Evolutionary conservation across 2,797 vertebrate genomes (phyloP).

Genomic region (Fratercula arctica): DNA sequence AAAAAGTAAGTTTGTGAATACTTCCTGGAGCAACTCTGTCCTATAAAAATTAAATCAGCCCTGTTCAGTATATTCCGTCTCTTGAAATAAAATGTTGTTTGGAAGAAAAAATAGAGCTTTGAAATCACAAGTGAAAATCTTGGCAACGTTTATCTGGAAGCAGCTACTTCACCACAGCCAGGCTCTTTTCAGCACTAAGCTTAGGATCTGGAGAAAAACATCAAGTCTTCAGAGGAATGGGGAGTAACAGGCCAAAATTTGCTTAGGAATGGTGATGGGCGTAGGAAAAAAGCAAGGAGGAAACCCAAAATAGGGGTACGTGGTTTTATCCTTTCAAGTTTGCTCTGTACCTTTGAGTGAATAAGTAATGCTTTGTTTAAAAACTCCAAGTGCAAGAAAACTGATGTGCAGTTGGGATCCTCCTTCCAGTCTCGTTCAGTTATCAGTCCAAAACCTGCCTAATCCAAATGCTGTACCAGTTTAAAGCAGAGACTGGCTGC

Average conservation of each 20-base stretch:
- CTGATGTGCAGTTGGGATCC: accelerated
- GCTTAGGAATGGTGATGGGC: background rate
- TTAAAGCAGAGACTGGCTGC: background rate
- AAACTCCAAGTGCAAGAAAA: background rate
- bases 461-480: background rate
- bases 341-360: background rate
- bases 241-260: background rate
- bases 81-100: background rate
- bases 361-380: background rate
- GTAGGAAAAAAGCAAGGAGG: background rate
- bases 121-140: background rate
- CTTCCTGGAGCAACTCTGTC: background rate
- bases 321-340: background rate
- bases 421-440: background rate
- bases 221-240: background rate
- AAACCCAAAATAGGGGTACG: background rate
- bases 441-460: background rate
- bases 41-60: background rate
- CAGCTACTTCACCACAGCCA: background rate
- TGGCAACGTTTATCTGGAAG: background rate
- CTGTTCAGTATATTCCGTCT: background rate
- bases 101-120: background rate
- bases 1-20: background rate
- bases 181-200: background rate
- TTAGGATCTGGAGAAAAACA: background rate